Percentiles rank a stretch among this genome's conserved stretches.
These are phyloP conservation scores for Euclidia mi DNA, from an alignment of 2,888 invertebrate species.

Conservation along the genomic window DNA sequence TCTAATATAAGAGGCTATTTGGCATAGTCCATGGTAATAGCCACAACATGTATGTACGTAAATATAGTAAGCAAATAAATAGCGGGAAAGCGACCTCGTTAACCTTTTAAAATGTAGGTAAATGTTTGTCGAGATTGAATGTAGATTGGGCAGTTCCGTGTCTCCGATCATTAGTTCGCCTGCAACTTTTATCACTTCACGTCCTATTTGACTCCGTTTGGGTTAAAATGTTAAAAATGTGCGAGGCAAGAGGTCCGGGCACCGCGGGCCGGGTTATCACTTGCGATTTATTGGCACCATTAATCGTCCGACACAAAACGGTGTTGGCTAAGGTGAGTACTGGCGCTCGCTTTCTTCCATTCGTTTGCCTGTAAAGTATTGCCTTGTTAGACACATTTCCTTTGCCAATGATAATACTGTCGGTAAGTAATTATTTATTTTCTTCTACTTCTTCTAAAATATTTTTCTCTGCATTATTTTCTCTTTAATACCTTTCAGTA, in stretches of 20 bases:
- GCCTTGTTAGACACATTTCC: slow-evolving; percentile 6
- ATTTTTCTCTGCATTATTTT: too few species aligned
- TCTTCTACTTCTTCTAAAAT: background rate
- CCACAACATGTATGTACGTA: slow-evolving; percentile 4
- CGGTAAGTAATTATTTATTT: background rate
- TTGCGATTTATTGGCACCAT: slow-evolving; percentile 69
- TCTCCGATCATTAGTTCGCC: slow-evolving; percentile 65
- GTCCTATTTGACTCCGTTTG: slow-evolving; percentile 63
- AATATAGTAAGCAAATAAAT: slow-evolving; percentile 3
- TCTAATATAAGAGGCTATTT: slow-evolving; percentile 35
- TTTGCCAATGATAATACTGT: background rate
- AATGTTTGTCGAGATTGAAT: slow-evolving; percentile 55
- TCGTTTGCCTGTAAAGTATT: slow-evolving; percentile 26
- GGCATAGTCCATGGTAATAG: slow-evolving; percentile 27
- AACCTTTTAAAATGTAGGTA: slow-evolving; percentile 56
- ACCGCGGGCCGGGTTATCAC: slow-evolving; percentile 53
- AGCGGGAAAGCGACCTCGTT: slow-evolving; percentile 39
- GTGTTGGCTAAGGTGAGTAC: slow-evolving; percentile 52
- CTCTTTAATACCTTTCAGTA: too few species aligned
- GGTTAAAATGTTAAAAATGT: slow-evolving; percentile 67
- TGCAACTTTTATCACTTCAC: slow-evolving; percentile 74
- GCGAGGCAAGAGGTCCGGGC: slow-evolving; percentile 55
- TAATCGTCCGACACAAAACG: slow-evolving; percentile 68
- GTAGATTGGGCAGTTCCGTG: slow-evolving; percentile 71
- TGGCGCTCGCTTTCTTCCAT: slow-evolving; percentile 30